phyloP scores from a whole-genome alignment of 2,113 vertebrate genomes.

The Alectura lathami region DNA sequence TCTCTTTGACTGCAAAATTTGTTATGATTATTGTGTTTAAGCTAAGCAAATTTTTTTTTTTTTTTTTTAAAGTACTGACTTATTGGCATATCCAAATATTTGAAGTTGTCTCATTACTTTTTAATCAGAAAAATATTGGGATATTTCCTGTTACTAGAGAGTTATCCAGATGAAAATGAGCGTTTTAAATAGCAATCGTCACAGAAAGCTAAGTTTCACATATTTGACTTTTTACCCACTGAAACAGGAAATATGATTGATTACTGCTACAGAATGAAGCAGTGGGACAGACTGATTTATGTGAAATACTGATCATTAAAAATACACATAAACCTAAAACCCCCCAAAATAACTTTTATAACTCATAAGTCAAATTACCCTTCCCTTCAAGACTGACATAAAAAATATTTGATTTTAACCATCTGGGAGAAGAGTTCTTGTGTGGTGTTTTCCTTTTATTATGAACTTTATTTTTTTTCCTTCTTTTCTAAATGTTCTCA shows the following conservation, averaged over 20 bases:
- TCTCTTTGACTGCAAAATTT: neutral
- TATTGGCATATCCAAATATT: neutral
- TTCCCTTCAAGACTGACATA: neutral
- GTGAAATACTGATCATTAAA: neutral
- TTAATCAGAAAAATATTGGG: neutral
- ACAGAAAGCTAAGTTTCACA: neutral
- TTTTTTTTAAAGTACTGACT: neutral
- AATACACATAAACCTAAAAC: neutral
- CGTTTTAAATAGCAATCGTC: neutral
- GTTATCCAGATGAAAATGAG: neutral
- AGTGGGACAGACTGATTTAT: neutral
- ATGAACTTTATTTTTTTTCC: neutral
- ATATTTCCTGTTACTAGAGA: neutral
- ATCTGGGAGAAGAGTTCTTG: neutral
- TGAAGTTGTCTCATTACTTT: neutral
- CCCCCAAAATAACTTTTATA: neutral
- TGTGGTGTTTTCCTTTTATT: neutral
- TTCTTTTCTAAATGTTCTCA: neutral
- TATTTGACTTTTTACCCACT: neutral
- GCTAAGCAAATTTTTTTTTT: rapidly evolving
- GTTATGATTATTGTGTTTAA: neutral
- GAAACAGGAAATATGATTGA: neutral
- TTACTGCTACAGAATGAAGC: neutral
- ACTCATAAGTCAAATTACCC: neutral
- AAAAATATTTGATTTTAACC: neutral